Percentiles rank a stretch among this genome's conserved stretches.
Conservation (phyloP, 2,888 invertebrate species). For the Endotricha flammealis region DNA sequence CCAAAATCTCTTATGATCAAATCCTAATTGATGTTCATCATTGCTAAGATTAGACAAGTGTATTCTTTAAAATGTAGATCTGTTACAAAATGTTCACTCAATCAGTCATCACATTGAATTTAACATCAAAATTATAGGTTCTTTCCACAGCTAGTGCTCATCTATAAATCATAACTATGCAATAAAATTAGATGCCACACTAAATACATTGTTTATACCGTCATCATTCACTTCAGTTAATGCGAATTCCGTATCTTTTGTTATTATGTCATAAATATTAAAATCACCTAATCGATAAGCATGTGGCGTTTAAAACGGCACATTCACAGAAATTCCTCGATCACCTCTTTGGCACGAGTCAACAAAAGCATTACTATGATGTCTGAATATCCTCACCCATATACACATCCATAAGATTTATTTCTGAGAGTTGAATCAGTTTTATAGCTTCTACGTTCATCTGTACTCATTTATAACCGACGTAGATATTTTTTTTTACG, state of each 20-base stretch:
- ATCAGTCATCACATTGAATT: no score
- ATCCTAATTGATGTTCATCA: no score
- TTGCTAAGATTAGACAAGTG: no score
- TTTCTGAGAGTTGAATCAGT: slow-evolving; percentile 73
- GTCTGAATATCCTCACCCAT: slow-evolving; percentile 57
- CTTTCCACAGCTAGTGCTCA: no score
- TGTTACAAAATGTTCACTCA: no score
- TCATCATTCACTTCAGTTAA: slow-evolving; percentile 53
- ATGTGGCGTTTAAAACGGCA: slow-evolving; percentile 50
- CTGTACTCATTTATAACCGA: slow-evolving; percentile 75
- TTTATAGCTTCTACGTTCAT: slow-evolving; percentile 73
- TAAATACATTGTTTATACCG: slow-evolving; percentile 42
- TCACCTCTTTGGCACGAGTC: slow-evolving; percentile 45
- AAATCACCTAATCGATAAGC: slow-evolving; percentile 41
- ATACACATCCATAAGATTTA: slow-evolving; percentile 66
- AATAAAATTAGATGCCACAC: slow-evolving; percentile 18
- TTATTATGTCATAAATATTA: slow-evolving; percentile 44
- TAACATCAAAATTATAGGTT: no score
- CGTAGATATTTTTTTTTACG: slow-evolving; percentile 74
- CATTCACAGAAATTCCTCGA: slow-evolving; percentile 54
- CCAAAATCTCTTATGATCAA: no score
- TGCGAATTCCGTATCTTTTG: slow-evolving; percentile 56
- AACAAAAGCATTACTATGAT: slow-evolving; percentile 49
- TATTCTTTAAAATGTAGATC: no score
- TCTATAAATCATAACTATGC: slow-evolving; percentile 3